Percentiles rank a stretch among this genome's conserved stretches.
phyloP scores from a whole-genome alignment of 2,888 invertebrate species.

The Phanerotoma sp. region DNA sequence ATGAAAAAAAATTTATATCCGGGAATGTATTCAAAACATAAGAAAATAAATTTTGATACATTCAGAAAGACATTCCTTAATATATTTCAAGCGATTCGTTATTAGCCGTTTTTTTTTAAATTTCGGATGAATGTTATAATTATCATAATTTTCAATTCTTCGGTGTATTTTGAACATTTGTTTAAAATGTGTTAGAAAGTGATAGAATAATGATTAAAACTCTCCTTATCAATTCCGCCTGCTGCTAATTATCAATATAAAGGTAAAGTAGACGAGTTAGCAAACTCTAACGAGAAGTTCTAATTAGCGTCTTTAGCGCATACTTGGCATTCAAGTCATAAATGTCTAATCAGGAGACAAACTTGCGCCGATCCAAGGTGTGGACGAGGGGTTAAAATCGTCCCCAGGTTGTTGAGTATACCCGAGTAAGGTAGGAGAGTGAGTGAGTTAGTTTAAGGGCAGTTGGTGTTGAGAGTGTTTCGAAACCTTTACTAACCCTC shows the following conservation, averaged over 20 bases:
- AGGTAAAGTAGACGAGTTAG: slow-evolving; percentile 11
- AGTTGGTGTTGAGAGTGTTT: slow-evolving; percentile 9
- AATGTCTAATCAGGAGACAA: slow-evolving; percentile 42
- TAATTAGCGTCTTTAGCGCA: slow-evolving; percentile 43
- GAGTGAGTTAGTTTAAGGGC: slow-evolving; percentile 14
- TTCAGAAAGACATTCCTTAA: too few species aligned
- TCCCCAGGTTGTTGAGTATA: slow-evolving; percentile 5
- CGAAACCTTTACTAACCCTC: background rate
- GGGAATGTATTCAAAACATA: too few species aligned
- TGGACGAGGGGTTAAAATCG: background rate
- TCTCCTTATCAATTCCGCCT: too few species aligned
- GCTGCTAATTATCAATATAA: background rate
- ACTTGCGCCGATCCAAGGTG: slow-evolving; percentile 31
- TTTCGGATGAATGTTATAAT: too few species aligned
- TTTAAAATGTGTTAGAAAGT: too few species aligned
- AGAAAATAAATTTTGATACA: too few species aligned
- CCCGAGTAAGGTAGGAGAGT: slow-evolving; percentile 4
- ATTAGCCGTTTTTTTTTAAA: too few species aligned
- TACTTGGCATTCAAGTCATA: slow-evolving; percentile 39
- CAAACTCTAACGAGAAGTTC: slow-evolving; percentile 34
- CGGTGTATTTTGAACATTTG: too few species aligned
- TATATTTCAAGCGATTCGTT: too few species aligned
- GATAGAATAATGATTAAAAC: too few species aligned
- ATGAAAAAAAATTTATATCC: too few species aligned
- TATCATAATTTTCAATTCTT: too few species aligned